Percentiles rank a stretch among this genome's conserved stretches.
These are phyloP conservation scores for Pangasius djambal DNA, from an alignment of 2,797 vertebrate genomes.

Conservation along the genomic window DNA sequence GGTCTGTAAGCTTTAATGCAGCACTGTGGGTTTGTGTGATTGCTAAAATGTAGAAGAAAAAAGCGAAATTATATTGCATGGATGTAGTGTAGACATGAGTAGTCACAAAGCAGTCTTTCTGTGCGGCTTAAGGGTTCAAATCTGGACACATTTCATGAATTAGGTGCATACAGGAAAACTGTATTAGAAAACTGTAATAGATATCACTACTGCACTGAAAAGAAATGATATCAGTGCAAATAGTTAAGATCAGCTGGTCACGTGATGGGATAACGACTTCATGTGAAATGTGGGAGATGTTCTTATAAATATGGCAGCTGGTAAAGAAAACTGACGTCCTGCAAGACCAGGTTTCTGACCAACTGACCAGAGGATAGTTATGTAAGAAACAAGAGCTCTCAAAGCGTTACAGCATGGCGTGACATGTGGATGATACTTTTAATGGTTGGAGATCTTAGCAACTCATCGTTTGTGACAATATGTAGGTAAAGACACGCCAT, in stretches of 20 bases:
- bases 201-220: too few species aligned
- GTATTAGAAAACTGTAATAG: too few species aligned
- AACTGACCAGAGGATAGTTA: background rate
- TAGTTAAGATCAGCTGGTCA: background rate
- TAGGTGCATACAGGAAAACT: background rate
- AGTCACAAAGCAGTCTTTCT: background rate
- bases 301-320: background rate
- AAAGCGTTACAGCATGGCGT: background rate
- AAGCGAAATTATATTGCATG: background rate
- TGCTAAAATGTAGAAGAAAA: background rate
- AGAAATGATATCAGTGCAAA: background rate
- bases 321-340: background rate
- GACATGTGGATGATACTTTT: background rate
- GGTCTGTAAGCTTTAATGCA: background rate
- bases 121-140: background rate
- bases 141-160: too few species aligned
- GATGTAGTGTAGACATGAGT: background rate
- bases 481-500: background rate
- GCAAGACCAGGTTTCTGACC: background rate
- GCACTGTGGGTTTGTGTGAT: background rate
- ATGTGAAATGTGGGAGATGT: background rate
- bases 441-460: background rate
- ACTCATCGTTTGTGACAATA: background rate
- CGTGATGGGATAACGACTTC: background rate
- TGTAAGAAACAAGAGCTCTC: background rate